Evolutionary conservation across 2,888 invertebrate genomes (phyloP).

Genomic region (Mythimna vitellina): DNA sequence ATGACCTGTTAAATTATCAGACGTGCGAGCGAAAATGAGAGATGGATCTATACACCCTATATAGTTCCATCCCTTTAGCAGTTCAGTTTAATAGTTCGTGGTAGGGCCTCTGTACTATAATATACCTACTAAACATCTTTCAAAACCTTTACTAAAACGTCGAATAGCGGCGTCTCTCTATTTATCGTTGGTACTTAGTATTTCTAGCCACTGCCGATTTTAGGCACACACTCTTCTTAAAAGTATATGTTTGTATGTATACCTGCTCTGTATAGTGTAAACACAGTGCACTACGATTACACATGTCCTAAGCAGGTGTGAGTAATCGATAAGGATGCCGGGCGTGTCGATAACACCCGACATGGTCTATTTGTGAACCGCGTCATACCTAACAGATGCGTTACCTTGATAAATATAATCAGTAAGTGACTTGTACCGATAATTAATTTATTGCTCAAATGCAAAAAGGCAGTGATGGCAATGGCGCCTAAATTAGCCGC

Average conservation of each 20-base stretch:
- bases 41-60: too few species aligned
- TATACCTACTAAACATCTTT: conserved; percentile 7
- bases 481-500: conserved; percentile 11
- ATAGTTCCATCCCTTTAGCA: too few species aligned
- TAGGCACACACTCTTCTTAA: not conserved
- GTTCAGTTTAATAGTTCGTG: too few species aligned
- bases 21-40: too few species aligned
- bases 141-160: conserved; percentile 14
- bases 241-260: not conserved
- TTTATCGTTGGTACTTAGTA: conserved; percentile 5
- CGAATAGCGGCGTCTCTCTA: conserved; percentile 10
- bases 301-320: conserved; percentile 8
- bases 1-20: too few species aligned
- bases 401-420: conserved; percentile 20
- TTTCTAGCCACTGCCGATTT: conserved; percentile 17
- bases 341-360: conserved; percentile 25
- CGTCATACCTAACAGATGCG: conserved; percentile 29
- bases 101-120: too few species aligned
- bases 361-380: conserved; percentile 6
- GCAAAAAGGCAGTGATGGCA: conserved; percentile 10
- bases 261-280: conserved; percentile 1
- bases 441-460: conserved; percentile 14
- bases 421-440: conserved; percentile 14
- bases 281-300: conserved; percentile 21
- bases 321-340: conserved; percentile 29